Conservation (phyloP, 2,797 vertebrate genomes). For the Sebastes flavidus region DNA sequence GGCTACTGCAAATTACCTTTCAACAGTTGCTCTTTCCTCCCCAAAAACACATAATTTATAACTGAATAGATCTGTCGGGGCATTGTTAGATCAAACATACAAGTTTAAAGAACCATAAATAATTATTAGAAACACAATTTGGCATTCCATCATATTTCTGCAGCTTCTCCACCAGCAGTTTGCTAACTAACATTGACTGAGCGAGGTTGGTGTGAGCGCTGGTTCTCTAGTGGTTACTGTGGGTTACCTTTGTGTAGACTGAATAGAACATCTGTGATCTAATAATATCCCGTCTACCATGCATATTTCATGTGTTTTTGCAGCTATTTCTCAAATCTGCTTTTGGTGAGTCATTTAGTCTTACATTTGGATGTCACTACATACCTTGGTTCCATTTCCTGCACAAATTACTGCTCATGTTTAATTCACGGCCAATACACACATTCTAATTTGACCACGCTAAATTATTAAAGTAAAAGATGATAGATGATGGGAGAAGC, state of each 20-base stretch:
- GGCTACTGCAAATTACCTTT: constrained; percentile 23
- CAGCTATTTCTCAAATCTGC: constrained; percentile 79
- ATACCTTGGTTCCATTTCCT: constrained; percentile 80
- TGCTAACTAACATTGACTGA: constrained; percentile 38
- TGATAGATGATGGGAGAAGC: constrained; percentile 67
- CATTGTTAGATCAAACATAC: constrained; percentile 29
- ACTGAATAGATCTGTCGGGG: constrained; percentile 1
- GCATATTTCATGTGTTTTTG: constrained; percentile 84
- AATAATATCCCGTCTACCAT: constrained; percentile 76
- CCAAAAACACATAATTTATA: background rate
- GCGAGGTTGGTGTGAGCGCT: constrained; percentile 28
- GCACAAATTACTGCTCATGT: constrained; percentile 79
- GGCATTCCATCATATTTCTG: constrained; percentile 2
- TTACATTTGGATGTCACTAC: constrained; percentile 76
- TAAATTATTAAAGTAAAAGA: constrained; percentile 77
- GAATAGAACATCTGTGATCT: constrained; percentile 78
- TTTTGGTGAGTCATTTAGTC: constrained; percentile 77
- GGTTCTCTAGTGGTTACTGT: constrained; percentile 54
- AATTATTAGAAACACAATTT: constrained; percentile 17
- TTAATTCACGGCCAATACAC: constrained; percentile 79
- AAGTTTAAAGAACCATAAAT: constrained; percentile 29
- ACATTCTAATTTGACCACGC: constrained; percentile 76
- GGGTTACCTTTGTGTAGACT: constrained; percentile 73
- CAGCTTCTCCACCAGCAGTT: constrained; percentile 19
- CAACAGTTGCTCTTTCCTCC: constrained; percentile 13